Conservation (phyloP, 2,797 vertebrate genomes). For the Clamator glandarius region DNA sequence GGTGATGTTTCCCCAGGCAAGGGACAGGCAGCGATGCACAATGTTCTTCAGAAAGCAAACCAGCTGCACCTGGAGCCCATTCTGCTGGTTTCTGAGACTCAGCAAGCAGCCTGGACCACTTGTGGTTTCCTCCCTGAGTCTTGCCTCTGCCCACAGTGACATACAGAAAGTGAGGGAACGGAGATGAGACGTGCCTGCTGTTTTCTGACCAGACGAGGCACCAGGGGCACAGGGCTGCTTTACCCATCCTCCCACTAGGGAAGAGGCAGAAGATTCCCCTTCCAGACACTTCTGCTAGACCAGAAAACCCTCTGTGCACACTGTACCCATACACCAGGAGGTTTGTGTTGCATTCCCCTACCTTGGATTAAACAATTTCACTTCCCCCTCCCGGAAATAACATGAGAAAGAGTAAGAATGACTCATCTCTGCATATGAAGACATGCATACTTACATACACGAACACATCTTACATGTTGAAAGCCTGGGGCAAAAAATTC, state of each 20-base stretch:
- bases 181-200: background rate
- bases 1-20: background rate
- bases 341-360: constrained; percentile 20
- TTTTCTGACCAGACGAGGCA: background rate
- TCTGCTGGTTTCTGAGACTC: constrained; percentile 7
- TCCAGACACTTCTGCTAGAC: background rate
- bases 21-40: background rate
- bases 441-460: constrained; percentile 41
- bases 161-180: background rate
- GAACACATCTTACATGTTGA: background rate
- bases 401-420: constrained; percentile 46
- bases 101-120: background rate
- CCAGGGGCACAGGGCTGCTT: background rate
- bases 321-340: background rate
- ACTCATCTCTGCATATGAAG: constrained; percentile 60
- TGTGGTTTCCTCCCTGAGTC: constrained; percentile 51
- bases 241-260: background rate
- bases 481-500: constrained; percentile 37
- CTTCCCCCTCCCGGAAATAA: constrained; percentile 66
- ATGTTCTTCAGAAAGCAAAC: background rate
- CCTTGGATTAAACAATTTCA: constrained; percentile 35
- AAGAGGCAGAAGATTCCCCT: background rate
- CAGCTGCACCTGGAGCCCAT: constrained; percentile 39
- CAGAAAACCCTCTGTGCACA: background rate
- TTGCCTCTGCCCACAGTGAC: constrained; percentile 44